Base-by-base conservation (phyloP, 1,140 invertebrate genomes). In the Drosophila pruinosa region DNA sequence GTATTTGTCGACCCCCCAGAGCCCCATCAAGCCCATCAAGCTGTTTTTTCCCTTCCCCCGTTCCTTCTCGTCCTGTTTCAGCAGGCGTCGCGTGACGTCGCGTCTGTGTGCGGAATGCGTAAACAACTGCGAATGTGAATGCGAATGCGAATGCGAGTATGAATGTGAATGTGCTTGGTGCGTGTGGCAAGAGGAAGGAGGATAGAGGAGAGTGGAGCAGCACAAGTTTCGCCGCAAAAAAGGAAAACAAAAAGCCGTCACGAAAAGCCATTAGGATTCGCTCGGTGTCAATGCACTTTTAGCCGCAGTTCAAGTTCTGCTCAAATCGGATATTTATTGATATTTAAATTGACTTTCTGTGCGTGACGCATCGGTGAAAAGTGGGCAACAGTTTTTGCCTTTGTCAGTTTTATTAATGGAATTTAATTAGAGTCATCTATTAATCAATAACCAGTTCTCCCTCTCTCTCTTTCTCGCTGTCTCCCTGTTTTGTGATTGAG, bases 191-290 rank as follows among this genome's bases (percentile, higher is more conserved):
- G 74, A n/a, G n/a, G n/a, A n/a, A n/a, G n/a, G n/a, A n/a, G n/a
- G n/a, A n/a, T n/a, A n/a, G n/a, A n/a, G n/a, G n/a, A n/a, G n/a
- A n/a, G n/a, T n/a, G n/a, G n/a, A n/a, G n/a, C n/a, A n/a, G n/a
- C n/a, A n/a, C n/a, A n/a, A n/a, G n/a, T n/a, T n/a, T n/a, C n/a
- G n/a, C n/a, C n/a, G 72, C 56, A 38, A 39, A 53, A 34, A 58
- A 59, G 58, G 39, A 52, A 50, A 67, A 56, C 21, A 70, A 59
- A 52, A 34, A 59, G 57, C 38, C 2, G n/a, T 72, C 41, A 67
- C 53, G 59, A 81, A 77, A 81, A 81, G 69, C 73, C 74, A 81
- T 81, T 77, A 81, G 63, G 78, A 52, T 54, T 57, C 72, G 43
- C 5, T 7, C 10, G 19, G 17, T 73, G 78, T 74, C 78, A 78